Evolutionary conservation across 2,888 invertebrate genomes (phyloP).

Genomic region (Leptinotarsa tumamoca): DNA sequence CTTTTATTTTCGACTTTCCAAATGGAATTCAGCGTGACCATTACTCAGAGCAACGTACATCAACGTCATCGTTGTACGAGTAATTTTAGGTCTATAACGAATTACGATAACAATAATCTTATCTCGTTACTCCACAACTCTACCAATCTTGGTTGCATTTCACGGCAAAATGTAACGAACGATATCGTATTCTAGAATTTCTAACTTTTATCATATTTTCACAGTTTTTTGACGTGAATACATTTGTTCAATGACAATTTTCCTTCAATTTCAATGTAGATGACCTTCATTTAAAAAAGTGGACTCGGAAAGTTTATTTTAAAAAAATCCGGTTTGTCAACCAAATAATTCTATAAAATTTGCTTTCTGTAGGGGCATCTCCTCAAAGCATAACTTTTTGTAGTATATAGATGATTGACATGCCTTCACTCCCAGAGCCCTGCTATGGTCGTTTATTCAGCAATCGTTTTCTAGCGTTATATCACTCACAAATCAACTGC

Average conservation of each 20-base stretch:
- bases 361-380: background rate
- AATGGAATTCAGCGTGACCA: conserved; percentile 27
- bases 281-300: no score
- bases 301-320: no score
- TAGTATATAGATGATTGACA: background rate
- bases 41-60: conserved; percentile 28
- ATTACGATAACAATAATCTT: background rate
- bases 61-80: conserved; percentile 27
- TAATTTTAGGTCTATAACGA: conserved; percentile 29
- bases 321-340: no score
- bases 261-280: no score
- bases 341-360: background rate
- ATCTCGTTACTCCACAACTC: background rate
- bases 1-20: conserved; percentile 29
- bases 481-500: background rate
- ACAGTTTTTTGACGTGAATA: no score
- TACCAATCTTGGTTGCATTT: background rate
- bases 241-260: no score
- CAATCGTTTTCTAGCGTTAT: background rate
- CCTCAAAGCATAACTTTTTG: background rate
- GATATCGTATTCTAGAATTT: background rate
- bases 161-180: background rate
- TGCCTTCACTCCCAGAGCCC: background rate
- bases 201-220: no score
- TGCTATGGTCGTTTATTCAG: background rate